Base-by-base conservation (phyloP, 2,113 vertebrate genomes). In the Entomyzon cyanotis region DNA sequence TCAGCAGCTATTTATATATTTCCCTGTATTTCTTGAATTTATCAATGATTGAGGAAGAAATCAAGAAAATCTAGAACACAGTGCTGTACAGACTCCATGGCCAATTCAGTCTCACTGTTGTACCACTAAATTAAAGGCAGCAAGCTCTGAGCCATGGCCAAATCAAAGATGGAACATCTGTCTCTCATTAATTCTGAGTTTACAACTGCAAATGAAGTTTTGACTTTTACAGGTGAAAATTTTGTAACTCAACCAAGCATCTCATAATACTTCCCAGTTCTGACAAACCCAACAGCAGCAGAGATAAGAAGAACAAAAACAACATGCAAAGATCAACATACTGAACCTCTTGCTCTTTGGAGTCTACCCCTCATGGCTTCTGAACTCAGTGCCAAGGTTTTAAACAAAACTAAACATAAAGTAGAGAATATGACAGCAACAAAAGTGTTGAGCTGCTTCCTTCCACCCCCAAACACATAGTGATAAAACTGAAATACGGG, bases 151-250 rank as follows among this genome's bases (percentile, higher is more conserved):
- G 80, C 86, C 55, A 41, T 75, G 80, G 90, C 94, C 95, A 97
- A 97, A 94, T 95, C 52, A 96, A 97, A 97, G 90, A 86, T 53
- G 85, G 88, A 84, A 94, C 94, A 97, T 90, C 96, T 97, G 95
- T 87, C 35, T 96, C 89, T 91, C 92, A 94, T 97, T 97, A 97
- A 75, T 96, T 96, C 88, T 74, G 95, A 95, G 84, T 94, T 97
- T 98, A 96, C 78, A 96, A 94, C 82, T 73, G 94, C 95, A 97
- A 96, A 91, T 62, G 73, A 91, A 96, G 35, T 89, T 77, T 88
- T 94, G 83, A 95, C 82, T 97, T 97, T 95, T 95, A 97, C 67
- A 94, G 65, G 92, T 73, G 55, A 94, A 96, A 74, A 69, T 92
- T 19, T 27, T 89, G 37, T 89, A 76, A 46, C 42, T 94, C 4